A percentile compares a stretch with the other conserved stretches of the same genome.
Evolutionary conservation across 2,113 vertebrate species (phyloP).

Genomic region (Actenoides hombroni): DNA sequence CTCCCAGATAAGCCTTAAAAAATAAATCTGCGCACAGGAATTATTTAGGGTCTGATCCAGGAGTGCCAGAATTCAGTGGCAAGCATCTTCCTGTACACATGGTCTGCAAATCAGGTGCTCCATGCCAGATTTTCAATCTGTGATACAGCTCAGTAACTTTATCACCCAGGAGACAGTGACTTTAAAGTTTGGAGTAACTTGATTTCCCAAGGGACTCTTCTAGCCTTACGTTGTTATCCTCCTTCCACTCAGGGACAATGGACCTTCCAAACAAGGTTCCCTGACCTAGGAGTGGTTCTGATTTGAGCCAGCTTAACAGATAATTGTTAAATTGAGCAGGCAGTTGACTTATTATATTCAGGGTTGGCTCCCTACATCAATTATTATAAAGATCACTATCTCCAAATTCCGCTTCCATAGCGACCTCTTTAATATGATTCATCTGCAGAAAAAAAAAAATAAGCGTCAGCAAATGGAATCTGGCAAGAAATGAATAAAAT

Average conservation of each 20-base stretch:
- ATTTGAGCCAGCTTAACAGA: neutral
- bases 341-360: neutral
- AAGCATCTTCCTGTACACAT: rapidly evolving
- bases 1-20: neutral
- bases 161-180: neutral
- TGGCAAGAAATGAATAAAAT: slow-evolving; percentile 58
- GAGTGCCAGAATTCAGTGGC: neutral
- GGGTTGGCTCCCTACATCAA: neutral
- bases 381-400: neutral
- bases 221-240: neutral
- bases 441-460: neutral
- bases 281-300: neutral
- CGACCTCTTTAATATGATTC: slow-evolving; percentile 32
- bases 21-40: neutral
- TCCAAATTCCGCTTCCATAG: neutral
- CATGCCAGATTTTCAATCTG: neutral
- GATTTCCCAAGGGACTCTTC: neutral
- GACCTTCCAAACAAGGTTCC: neutral
- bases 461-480: slow-evolving; percentile 25
- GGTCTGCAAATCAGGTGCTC: no score
- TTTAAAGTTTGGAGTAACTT: neutral
- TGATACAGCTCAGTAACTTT: neutral
- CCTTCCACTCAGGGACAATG: neutral
- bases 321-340: neutral
- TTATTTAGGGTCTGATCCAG: neutral